Base-by-base conservation (phyloP, 1,140 invertebrate genomes). In the Bombus confusus region DNA sequence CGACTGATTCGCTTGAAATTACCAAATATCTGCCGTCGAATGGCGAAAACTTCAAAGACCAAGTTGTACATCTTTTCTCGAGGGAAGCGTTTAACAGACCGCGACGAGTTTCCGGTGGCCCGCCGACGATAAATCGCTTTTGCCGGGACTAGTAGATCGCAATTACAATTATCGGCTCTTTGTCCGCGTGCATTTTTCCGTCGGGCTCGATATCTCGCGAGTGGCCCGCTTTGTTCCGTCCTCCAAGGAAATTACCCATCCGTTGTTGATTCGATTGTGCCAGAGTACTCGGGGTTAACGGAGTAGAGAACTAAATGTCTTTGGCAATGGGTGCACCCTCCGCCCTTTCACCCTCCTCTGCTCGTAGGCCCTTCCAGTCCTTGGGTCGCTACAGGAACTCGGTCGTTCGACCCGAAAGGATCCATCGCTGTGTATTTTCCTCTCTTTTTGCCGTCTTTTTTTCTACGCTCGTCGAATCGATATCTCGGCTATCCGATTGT, bases 181-280 rank as follows among this genome's bases (percentile, higher is more conserved):
- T 82, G 71, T 82, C 41, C 80, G 31, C 80, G 69, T 75, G 57
- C 71, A 82, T 82, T 82, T 82, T 82, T 82, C 80, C 71, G 57
- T 1, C 28, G 18, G 34, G 43, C 43, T 82, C 80, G 71, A 82
- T 82, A 82, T 82, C 80, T 59, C 80, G 59, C 72, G 80, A 73
- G n/a, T 57, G 80, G 37, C 12, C 80, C 39, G 71, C 71, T 82
- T 82, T 82, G 71, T 82, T 82, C 80, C 80, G 52, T 90, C 80
- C 78, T 82, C 83, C 34, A 69, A 90, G 87, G 83, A 91, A 91
- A 87, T 90, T 87, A 88, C 79, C 69, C 88, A 88, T 86, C 90
- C 90, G 87, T 90, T 90, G 86, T 83, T 91, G 88, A 91, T 91
- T 86, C 90, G 88, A 91, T 91, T 91, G 88, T 89, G 81, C 68